Percentiles rank a stretch among this genome's conserved stretches.
phyloP scores from a whole-genome alignment of 2,797 vertebrate genomes.

The Cuculus canorus region DNA sequence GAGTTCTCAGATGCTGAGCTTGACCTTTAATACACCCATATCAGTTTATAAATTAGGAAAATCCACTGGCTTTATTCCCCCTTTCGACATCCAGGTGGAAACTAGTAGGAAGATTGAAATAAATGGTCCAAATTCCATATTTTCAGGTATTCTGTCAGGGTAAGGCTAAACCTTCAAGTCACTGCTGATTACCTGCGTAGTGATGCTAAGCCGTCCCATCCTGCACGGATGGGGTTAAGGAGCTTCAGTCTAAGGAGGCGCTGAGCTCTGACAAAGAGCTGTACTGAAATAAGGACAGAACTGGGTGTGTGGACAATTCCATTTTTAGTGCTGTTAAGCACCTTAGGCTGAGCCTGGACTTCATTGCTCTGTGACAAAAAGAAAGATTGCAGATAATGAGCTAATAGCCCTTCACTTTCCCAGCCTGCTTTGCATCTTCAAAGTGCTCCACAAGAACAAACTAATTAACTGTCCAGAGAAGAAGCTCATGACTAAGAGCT shows the following conservation, averaged over 20 bases:
- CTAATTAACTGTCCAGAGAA: conserved; percentile 57
- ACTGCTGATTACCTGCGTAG: neutral
- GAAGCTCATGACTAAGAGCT: conserved; percentile 58
- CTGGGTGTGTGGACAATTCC: neutral
- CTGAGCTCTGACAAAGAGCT: neutral
- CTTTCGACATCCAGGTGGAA: neutral
- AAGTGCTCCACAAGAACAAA: conserved; percentile 40
- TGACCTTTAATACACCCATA: neutral
- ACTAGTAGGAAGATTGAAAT: neutral
- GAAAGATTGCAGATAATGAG: conserved; percentile 39
- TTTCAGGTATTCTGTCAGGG: neutral
- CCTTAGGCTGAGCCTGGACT: conserved; percentile 4
- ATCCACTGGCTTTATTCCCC: neutral
- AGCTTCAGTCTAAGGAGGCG: neutral
- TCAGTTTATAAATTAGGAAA: neutral
- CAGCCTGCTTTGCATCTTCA: conserved; percentile 55
- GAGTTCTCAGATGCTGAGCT: neutral
- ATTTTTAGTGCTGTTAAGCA: neutral
- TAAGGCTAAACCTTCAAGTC: neutral
- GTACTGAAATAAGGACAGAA: neutral
- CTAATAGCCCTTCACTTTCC: conserved; percentile 44
- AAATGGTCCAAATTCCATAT: neutral
- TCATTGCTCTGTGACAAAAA: neutral
- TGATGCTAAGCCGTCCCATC: neutral
- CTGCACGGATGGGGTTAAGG: neutral